These are phyloP conservation scores for Stramonita haemastoma DNA, from an alignment of 2,888 invertebrate species.

Conservation along the genomic window DNA sequence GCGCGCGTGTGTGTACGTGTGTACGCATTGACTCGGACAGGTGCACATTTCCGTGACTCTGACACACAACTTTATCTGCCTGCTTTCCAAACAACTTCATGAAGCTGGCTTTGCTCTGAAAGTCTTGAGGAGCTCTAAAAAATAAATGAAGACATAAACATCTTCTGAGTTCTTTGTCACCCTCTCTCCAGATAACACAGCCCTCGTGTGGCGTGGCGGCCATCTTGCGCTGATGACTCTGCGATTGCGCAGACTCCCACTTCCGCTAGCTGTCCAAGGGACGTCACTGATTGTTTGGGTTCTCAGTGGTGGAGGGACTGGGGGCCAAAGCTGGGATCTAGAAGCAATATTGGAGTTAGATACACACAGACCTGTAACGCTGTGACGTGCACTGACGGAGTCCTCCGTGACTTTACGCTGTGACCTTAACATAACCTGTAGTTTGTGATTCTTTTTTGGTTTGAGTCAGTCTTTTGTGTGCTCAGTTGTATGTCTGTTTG, in stretches of 20 bases:
- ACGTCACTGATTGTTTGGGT: not conserved
- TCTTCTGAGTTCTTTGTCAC: not conserved
- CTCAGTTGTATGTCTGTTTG: not conserved
- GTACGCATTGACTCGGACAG: not conserved
- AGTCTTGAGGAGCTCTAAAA: not conserved
- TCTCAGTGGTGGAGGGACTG: not conserved
- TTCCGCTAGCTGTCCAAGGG: not conserved
- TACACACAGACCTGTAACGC: not conserved
- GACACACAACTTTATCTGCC: too few relatives aligned
- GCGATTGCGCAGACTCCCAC: constrained; percentile 18
- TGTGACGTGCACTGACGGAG: not conserved
- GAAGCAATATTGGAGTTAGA: constrained; percentile 19
- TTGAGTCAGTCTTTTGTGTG: too few relatives aligned
- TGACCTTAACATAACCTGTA: not conserved
- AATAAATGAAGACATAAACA: constrained; percentile 12
- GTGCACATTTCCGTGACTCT: too few relatives aligned
- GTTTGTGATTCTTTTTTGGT: not conserved
- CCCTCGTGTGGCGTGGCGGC: not conserved
- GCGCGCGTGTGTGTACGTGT: not conserved
- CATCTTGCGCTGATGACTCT: not conserved
- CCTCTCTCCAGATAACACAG: not conserved
- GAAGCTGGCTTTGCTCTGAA: too few relatives aligned
- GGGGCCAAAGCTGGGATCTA: not conserved
- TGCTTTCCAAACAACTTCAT: too few relatives aligned
- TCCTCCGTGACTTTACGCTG: not conserved